These are phyloP conservation scores for Dasypolia templi DNA, from an alignment of 2,888 invertebrate species.

Conservation along the genomic window DNA sequence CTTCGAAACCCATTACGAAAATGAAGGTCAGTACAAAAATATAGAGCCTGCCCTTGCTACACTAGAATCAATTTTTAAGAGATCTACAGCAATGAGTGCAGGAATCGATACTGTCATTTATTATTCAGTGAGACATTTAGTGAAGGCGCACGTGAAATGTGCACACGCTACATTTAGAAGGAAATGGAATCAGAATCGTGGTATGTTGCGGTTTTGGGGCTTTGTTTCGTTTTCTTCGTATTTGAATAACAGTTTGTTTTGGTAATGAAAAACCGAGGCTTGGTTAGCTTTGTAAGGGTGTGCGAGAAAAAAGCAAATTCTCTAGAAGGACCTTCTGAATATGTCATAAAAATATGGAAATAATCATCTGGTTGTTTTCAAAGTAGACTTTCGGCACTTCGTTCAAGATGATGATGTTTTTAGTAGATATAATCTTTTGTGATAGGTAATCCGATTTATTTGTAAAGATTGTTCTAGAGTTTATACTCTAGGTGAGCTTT, in stretches of 20 bases:
- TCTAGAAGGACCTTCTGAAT: background rate
- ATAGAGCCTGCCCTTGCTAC: background rate
- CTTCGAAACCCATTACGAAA: background rate
- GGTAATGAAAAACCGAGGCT: background rate
- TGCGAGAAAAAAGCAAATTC: background rate
- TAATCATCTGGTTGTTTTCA: background rate
- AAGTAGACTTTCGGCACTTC: background rate
- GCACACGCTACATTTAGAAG: slow-evolving; percentile 42
- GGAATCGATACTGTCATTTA: slow-evolving; percentile 51
- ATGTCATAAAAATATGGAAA: slow-evolving; percentile 30
- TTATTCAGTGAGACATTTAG: slow-evolving; percentile 56
- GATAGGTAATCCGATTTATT: background rate
- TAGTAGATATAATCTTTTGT: background rate
- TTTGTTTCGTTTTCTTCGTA: slow-evolving; percentile 13
- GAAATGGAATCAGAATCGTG: background rate
- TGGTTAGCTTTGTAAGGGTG: background rate
- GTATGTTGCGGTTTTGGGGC: background rate
- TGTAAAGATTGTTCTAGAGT: background rate
- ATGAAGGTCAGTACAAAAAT: background rate
- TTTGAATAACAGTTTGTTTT: slow-evolving; percentile 17
- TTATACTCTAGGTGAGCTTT: background rate
- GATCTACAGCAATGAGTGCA: slow-evolving; percentile 37
- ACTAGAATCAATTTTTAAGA: slow-evolving; percentile 39
- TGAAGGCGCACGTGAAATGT: slow-evolving; percentile 36
- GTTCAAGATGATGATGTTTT: background rate